phyloP scores from a whole-genome alignment of 2,888 invertebrate species.

The Metacarcinus magister region DNA sequence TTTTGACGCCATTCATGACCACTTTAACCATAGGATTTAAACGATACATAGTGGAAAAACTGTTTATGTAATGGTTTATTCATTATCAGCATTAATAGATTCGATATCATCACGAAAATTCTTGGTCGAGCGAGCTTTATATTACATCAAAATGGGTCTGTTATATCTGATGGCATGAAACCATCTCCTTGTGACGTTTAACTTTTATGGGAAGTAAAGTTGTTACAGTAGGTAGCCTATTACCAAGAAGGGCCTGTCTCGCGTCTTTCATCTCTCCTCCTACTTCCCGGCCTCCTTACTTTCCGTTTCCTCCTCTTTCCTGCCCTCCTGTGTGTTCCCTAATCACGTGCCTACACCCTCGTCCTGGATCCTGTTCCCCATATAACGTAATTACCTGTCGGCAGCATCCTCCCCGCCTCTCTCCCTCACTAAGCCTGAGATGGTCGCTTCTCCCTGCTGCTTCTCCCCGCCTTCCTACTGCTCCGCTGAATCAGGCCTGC shows the following conservation, averaged over 20 bases:
- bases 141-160: not conserved
- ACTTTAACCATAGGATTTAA: not conserved
- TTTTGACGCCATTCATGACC: not conserved
- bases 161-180: no score
- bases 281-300: not conserved
- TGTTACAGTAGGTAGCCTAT: not conserved
- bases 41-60: not conserved
- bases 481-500: not conserved
- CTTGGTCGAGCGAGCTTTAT: not conserved
- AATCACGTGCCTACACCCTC: constrained; percentile 3
- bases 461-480: not conserved
- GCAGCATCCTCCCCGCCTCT: not conserved
- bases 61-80: not conserved
- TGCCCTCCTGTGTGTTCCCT: not conserved
- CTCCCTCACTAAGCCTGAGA: not conserved
- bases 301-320: not conserved
- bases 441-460: not conserved
- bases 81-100: not conserved
- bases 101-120: not conserved
- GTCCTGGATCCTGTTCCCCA: not conserved
- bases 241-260: not conserved
- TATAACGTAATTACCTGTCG: constrained; percentile 27
- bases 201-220: not conserved
- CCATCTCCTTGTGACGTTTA: not conserved
- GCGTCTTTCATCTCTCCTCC: not conserved